Conservation (phyloP, 2,113 vertebrate species). For the Noctilio leporinus region DNA sequence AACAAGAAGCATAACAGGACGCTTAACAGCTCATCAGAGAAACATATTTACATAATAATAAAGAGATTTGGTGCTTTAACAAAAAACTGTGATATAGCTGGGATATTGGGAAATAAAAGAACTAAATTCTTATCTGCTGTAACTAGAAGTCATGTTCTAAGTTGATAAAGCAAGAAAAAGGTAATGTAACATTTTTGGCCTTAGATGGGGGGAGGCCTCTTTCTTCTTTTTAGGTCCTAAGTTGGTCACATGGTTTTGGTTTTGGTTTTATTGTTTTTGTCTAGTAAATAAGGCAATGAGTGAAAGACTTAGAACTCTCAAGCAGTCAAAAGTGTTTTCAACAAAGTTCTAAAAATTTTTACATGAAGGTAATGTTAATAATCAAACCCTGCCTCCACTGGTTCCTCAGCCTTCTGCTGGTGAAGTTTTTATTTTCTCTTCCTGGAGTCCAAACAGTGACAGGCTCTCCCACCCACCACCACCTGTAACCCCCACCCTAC, state of each 20-base stretch:
- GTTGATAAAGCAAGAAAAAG: not conserved
- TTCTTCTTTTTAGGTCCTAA: not conserved
- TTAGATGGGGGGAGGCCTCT: not conserved
- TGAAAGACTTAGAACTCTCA: not conserved
- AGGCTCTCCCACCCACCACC: too few relatives aligned
- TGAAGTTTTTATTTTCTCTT: not conserved
- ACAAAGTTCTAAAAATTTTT: not conserved
- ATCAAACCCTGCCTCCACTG: not conserved
- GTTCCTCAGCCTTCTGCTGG: not conserved
- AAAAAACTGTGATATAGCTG: not conserved
- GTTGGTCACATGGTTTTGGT: not conserved
- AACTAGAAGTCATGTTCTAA: constrained; percentile 20
- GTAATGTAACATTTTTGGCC: not conserved
- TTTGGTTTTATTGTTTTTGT: not conserved
- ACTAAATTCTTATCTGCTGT: not conserved
- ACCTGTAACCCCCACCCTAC: not conserved
- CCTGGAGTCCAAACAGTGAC: not conserved
- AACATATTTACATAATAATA: not conserved
- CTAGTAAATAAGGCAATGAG: not conserved
- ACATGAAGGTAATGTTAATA: not conserved
- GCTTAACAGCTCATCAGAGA: not conserved
- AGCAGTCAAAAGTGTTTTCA: not conserved
- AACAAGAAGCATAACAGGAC: too few relatives aligned
- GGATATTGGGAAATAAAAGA: not conserved
- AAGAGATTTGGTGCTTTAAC: too few relatives aligned